Conservation (phyloP, 2,113 vertebrate species). For the Pygoscelis adeliae region DNA sequence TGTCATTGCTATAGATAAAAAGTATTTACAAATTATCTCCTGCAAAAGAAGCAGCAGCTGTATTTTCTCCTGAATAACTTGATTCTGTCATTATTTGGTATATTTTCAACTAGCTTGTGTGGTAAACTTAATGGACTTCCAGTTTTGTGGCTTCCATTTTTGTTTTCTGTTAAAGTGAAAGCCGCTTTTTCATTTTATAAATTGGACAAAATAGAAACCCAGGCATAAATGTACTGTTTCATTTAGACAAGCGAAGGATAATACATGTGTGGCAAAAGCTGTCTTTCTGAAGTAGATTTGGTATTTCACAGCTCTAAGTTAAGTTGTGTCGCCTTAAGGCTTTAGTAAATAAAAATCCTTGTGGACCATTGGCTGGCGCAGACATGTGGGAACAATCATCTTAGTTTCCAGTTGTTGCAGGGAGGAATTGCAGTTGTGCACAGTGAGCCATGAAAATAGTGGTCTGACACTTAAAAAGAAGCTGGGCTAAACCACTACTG, state of each 20-base stretch:
- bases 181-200: neutral
- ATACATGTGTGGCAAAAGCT: neutral
- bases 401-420: constrained; percentile 34
- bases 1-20: neutral
- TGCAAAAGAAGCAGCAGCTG: neutral
- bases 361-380: constrained; percentile 22
- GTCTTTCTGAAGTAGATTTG: neutral
- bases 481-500: neutral
- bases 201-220: neutral
- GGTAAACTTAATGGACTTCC: neutral
- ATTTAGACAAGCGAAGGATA: neutral
- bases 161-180: neutral
- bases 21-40: neutral
- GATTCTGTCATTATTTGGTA: neutral
- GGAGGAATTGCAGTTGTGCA: constrained; percentile 48
- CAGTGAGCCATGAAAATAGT: constrained; percentile 13
- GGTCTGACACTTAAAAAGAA: constrained; percentile 14
- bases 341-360: constrained; percentile 19
- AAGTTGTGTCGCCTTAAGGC: constrained; percentile 48
- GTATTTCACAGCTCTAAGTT: neutral
- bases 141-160: neutral
- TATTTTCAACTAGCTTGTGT: neutral
- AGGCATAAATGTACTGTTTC: neutral
- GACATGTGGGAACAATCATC: constrained; percentile 75
- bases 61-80: neutral